A percentile compares a stretch with the other conserved stretches of the same genome.
These are phyloP conservation scores for Drosophila varians DNA, from an alignment of 1,140 invertebrate species.

Conservation along the genomic window DNA sequence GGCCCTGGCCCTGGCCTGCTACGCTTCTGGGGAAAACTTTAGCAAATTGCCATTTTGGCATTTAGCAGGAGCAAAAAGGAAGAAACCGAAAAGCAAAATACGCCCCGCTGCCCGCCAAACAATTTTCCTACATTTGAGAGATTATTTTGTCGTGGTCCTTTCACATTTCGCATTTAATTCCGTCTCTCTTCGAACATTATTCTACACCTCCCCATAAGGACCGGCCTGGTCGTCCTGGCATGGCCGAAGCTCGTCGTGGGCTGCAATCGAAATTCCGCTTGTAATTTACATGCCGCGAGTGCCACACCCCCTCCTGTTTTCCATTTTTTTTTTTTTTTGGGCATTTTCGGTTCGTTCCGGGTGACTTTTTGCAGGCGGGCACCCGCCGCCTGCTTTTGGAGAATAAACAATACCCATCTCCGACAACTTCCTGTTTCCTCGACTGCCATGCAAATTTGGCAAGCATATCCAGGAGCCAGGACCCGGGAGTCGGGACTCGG, in stretches of 20 bases:
- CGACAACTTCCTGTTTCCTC: conserved; percentile 73
- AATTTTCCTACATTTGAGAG: conserved; percentile 67
- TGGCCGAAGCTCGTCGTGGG: conserved; percentile 43
- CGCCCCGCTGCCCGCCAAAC: not conserved
- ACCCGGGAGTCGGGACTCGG: no score
- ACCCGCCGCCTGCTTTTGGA: conserved; percentile 22
- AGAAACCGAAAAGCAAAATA: not conserved
- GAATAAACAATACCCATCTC: conserved; percentile 66
- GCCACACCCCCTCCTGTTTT: conserved; percentile 9
- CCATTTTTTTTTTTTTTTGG: conserved; percentile 3
- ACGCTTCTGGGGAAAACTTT: conserved; percentile 57
- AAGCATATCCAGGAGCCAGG: conserved; percentile 12
- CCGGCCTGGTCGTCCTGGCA: not conserved
- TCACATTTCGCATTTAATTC: conserved; percentile 70
- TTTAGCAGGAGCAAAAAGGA: conserved; percentile 49
- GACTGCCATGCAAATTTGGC: conserved; percentile 34
- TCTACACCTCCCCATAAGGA: not conserved
- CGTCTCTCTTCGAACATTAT: conserved; percentile 26
- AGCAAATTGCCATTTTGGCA: conserved; percentile 76
- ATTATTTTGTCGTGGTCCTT: conserved; percentile 73
- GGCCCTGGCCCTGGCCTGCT: conserved; percentile 17
- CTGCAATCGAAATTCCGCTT: conserved; percentile 75
- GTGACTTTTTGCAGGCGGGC: conserved; percentile 28
- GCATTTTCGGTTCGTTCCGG: conserved; percentile 44
- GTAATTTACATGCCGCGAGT: conserved; percentile 67